phyloP scores from a whole-genome alignment of 2,888 invertebrate species.

The Salticus scenicus region DNA sequence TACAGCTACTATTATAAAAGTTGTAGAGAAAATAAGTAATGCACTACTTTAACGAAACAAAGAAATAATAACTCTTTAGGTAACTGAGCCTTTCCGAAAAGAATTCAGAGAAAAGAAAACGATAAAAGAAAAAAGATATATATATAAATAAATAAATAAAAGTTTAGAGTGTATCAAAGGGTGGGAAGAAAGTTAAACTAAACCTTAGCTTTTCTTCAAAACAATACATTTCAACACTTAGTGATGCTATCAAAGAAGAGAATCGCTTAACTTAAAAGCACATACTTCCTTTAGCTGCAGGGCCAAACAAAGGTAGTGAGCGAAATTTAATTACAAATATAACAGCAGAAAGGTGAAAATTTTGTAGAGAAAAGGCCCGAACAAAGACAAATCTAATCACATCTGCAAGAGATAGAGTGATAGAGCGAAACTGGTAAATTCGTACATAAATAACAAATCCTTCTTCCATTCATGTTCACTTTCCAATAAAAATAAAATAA shows the following conservation, averaged over 20 bases:
- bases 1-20: no score
- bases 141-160: no score
- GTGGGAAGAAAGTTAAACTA: neutral
- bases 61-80: neutral
- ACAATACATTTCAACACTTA: neutral
- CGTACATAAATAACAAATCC: neutral
- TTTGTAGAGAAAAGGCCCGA: neutral
- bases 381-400: constrained; percentile 10
- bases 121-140: no score
- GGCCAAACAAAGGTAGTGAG: neutral
- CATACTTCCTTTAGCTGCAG: neutral
- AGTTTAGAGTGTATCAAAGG: no score
- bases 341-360: constrained; percentile 5
- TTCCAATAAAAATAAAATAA: neutral
- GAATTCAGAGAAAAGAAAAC: neutral
- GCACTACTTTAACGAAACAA: neutral
- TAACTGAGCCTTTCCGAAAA: neutral
- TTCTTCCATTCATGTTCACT: neutral
- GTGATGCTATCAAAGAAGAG: neutral
- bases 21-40: neutral
- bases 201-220: neutral
- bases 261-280: neutral
- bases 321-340: constrained; percentile 12
- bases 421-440: neutral
- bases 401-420: neutral